A percentile compares a stretch with the other conserved stretches of the same genome.
These are phyloP conservation scores for Podarcis siculus DNA, from an alignment of 2,797 vertebrate genomes.

Conservation along the genomic window DNA sequence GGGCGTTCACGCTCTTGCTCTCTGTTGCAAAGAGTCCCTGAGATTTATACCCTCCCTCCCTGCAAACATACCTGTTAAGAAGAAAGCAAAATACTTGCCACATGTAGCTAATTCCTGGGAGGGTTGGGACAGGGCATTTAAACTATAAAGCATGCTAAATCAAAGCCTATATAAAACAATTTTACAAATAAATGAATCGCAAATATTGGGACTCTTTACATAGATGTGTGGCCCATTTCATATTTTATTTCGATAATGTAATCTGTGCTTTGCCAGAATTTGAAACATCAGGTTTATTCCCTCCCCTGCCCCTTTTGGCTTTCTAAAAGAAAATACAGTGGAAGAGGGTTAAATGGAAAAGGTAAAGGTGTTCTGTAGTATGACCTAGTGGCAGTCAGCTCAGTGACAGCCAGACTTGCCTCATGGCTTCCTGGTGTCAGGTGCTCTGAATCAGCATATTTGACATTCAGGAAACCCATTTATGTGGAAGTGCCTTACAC, in stretches of 20 bases:
- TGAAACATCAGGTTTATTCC: neutral
- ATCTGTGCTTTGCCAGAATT: neutral
- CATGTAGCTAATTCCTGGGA: neutral
- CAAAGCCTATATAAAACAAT: neutral
- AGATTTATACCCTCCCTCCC: neutral
- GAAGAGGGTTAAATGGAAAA: neutral
- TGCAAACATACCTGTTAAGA: neutral
- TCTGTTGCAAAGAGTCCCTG: rapidly evolving
- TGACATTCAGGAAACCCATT: neutral
- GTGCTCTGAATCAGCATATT: neutral
- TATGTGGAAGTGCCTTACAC: neutral
- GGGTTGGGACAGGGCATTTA: neutral
- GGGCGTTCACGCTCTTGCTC: neutral
- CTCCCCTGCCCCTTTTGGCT: neutral
- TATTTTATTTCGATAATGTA: neutral
- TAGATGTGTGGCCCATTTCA: neutral
- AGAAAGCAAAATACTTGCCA: neutral
- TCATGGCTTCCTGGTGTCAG: neutral
- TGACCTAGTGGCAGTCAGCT: neutral
- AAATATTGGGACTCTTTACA: neutral
- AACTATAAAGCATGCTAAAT: neutral
- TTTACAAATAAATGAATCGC: neutral
- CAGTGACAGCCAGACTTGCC: too few relatives aligned
- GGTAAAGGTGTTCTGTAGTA: neutral
- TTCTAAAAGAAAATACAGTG: neutral